These are phyloP conservation scores for Oligia latruncula DNA, from an alignment of 2,888 invertebrate species.

Conservation along the genomic window DNA sequence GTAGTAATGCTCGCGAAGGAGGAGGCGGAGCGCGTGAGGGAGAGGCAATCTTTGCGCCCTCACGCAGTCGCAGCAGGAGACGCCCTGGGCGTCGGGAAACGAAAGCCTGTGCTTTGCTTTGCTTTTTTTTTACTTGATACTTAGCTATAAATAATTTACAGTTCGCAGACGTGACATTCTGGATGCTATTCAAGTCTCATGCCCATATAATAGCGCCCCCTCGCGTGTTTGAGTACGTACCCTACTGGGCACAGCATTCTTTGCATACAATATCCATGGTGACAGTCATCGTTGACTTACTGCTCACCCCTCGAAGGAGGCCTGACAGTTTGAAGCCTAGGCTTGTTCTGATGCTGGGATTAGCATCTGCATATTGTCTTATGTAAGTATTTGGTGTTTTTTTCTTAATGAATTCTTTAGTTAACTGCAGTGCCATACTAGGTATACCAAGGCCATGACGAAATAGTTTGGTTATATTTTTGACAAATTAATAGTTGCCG, in stretches of 20 bases:
- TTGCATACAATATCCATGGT: slow-evolving; percentile 73
- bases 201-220: slow-evolving; percentile 68
- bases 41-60: too few relatives aligned
- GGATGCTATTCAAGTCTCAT: slow-evolving; percentile 69
- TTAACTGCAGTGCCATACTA: not conserved
- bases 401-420: not conserved
- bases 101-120: too few relatives aligned
- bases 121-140: too few relatives aligned
- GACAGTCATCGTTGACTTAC: slow-evolving; percentile 69
- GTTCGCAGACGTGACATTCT: slow-evolving; percentile 73
- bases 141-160: slow-evolving; percentile 58
- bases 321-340: slow-evolving; percentile 67
- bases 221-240: slow-evolving; percentile 70
- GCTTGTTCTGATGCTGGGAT: slow-evolving; percentile 59
- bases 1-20: too few relatives aligned
- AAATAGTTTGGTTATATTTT: not conserved
- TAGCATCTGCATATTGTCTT: slow-evolving; percentile 63
- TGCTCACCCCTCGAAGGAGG: slow-evolving; percentile 72
- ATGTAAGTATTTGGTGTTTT: slow-evolving; percentile 69
- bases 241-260: slow-evolving; percentile 76
- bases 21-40: too few relatives aligned
- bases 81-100: too few relatives aligned
- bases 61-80: too few relatives aligned
- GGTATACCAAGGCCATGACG: not conserved
- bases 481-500: too few relatives aligned